Evolutionary conservation across 2,888 invertebrate genomes (phyloP).

Genomic region (Trilocha varians): DNA sequence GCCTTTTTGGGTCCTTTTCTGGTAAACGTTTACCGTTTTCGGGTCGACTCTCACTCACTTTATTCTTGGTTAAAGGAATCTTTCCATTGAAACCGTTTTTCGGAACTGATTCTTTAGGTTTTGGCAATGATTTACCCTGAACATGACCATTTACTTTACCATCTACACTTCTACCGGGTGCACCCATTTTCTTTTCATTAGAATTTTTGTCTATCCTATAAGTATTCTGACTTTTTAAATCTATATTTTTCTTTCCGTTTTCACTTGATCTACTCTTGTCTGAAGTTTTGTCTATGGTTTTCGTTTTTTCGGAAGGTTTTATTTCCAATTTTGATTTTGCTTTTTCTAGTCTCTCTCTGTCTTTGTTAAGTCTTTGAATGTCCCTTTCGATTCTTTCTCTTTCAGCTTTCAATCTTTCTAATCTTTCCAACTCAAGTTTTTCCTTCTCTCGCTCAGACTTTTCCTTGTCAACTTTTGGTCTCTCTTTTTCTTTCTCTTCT

Average conservation of each 20-base stretch:
- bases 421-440: slow-evolving; percentile 43
- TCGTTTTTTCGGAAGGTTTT: slow-evolving; percentile 30
- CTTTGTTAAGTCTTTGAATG: slow-evolving; percentile 49
- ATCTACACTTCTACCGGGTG: slow-evolving; percentile 33
- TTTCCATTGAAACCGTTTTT: slow-evolving; percentile 36
- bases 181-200: slow-evolving; percentile 38
- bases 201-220: slow-evolving; percentile 65
- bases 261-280: slow-evolving; percentile 44
- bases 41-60: slow-evolving; percentile 11
- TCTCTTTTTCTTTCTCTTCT: slow-evolving; percentile 25
- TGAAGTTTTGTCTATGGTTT: slow-evolving; percentile 27
- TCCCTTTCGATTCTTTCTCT: slow-evolving; percentile 59
- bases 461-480: slow-evolving; percentile 23
- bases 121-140: slow-evolving; percentile 45
- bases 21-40: slow-evolving; percentile 28
- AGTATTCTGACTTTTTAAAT: slow-evolving; percentile 62
- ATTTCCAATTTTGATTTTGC: slow-evolving; percentile 47
- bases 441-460: slow-evolving; percentile 40
- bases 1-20: slow-evolving; percentile 31
- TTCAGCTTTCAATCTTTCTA: slow-evolving; percentile 55
- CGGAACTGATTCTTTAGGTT: slow-evolving; percentile 30
- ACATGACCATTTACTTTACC: slow-evolving; percentile 43
- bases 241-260: slow-evolving; percentile 51
- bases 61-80: slow-evolving; percentile 29
- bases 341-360: slow-evolving; percentile 54